A percentile compares a stretch with the other conserved stretches of the same genome.
Conservation (phyloP, 2,113 vertebrate genomes). For the Pachycephala philippinensis region DNA sequence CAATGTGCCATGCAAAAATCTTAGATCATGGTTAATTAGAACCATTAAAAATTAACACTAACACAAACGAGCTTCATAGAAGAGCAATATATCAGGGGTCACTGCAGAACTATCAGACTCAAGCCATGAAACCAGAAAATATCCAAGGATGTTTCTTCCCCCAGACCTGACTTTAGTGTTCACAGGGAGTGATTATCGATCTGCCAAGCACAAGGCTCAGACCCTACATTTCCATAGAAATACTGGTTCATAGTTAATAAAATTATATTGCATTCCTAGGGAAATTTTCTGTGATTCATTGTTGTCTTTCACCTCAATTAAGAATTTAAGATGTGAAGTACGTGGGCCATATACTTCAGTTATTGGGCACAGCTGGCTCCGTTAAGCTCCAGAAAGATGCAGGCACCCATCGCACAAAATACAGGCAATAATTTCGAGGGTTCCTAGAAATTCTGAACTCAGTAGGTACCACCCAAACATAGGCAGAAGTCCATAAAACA, state of each 20-base stretch:
- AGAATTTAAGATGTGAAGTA: background rate
- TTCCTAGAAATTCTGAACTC: background rate
- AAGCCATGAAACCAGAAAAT: background rate
- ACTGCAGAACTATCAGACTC: background rate
- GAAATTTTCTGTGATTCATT: background rate
- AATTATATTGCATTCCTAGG: background rate
- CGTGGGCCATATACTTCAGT: background rate
- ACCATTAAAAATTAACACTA: background rate
- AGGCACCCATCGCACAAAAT: background rate
- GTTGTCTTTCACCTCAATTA: background rate
- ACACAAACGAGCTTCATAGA: background rate
- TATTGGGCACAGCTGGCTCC: background rate
- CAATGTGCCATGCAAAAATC: background rate
- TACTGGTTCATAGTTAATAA: background rate
- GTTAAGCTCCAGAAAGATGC: background rate
- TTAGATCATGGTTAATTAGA: background rate
- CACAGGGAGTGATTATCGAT: fast-evolving
- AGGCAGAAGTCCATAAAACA: background rate
- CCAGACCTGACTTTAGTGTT: background rate
- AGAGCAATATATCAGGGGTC: background rate
- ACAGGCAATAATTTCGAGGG: background rate
- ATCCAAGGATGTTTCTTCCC: background rate
- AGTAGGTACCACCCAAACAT: background rate
- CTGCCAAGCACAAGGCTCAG: background rate
- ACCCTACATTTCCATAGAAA: background rate